Conservation (phyloP, 2,113 vertebrate species). For the Archilochus colubris region DNA sequence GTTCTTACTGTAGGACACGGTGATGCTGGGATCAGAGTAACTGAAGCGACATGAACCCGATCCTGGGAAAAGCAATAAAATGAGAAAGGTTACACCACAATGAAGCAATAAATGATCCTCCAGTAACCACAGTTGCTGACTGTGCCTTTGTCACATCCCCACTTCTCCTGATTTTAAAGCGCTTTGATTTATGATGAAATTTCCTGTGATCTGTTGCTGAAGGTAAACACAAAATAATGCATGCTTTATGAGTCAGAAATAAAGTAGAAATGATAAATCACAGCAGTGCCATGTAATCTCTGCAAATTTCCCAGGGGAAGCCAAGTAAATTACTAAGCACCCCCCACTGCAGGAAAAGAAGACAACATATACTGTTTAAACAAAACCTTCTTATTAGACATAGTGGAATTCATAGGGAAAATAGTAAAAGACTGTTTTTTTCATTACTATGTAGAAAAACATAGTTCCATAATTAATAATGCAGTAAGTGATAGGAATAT, state of each 20-base stretch:
- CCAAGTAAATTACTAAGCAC: constrained; percentile 54
- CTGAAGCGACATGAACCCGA: constrained; percentile 95
- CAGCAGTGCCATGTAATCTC: constrained; percentile 67
- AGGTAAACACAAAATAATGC: constrained; percentile 71
- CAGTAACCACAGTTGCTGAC: constrained; percentile 28
- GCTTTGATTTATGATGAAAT: constrained; percentile 69
- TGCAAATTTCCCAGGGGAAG: constrained; percentile 71
- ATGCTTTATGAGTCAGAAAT: constrained; percentile 67
- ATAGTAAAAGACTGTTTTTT: background rate
- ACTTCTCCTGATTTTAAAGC: constrained; percentile 42
- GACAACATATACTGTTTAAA: constrained; percentile 17
- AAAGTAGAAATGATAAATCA: constrained; percentile 73
- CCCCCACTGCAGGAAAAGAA: constrained; percentile 18
- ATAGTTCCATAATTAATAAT: background rate
- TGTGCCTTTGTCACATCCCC: constrained; percentile 42
- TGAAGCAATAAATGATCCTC: constrained; percentile 46
- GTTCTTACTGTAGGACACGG: constrained; percentile 89
- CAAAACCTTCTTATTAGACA: constrained; percentile 48
- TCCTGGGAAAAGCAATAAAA: constrained; percentile 78
- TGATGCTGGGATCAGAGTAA: constrained; percentile 93
- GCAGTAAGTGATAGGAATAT: background rate
- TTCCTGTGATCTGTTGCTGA: constrained; percentile 69
- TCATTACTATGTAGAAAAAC: background rate
- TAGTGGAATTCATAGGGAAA: background rate
- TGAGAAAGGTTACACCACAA: constrained; percentile 55